Evolutionary conservation across 2,797 vertebrate species (phyloP), one percentile per base, ranked within the genome.

Genomic region (Chromis chromis): DNA sequence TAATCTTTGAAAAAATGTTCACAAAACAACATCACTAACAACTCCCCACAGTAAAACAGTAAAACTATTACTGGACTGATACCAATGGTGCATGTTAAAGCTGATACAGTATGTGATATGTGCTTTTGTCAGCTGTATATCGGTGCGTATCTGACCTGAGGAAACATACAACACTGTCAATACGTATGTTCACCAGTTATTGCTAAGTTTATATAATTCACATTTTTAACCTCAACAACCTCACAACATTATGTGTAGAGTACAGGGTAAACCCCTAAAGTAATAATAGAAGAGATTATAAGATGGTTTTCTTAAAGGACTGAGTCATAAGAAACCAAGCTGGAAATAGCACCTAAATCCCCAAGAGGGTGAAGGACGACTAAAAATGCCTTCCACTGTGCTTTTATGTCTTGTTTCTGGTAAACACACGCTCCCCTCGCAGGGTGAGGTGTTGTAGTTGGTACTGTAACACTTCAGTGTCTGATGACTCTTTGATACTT

Each of bases 391-490:
- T 27, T 22, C n/a, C n/a, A 12, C 67, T 42, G 63, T 39, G 58
- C 36, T 93, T 88, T 98, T 95, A 98, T 91, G 96, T 98, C 78
- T 96, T 97, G 89, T 96, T 99, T 78, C 96, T 94, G 79, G 95
- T 92, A 89, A 98, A 97, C 88, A 97, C 90, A 49, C 93, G 94
- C 85, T 98, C 97, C 28, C 96, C 97, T 52, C 97, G 92, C 70
- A 99, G 94, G 4, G 95, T 98, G 64, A 99, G 96, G 82, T 98
- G 97, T 58, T 99, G 97, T 64, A 99, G 96, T 82, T 98, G 97
- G 91, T 96, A 95, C 87, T 98, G 97, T 46, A 99, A 91, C 85
- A 97, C 94, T 84, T 99, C 97, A 0, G 97, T 98, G 92, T 99
- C 97, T 28, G 96, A 94, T 19, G 97, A 95, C 91, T 99, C 97